Conservation (phyloP, 2,113 vertebrate genomes). For the Notechis scutatus region DNA sequence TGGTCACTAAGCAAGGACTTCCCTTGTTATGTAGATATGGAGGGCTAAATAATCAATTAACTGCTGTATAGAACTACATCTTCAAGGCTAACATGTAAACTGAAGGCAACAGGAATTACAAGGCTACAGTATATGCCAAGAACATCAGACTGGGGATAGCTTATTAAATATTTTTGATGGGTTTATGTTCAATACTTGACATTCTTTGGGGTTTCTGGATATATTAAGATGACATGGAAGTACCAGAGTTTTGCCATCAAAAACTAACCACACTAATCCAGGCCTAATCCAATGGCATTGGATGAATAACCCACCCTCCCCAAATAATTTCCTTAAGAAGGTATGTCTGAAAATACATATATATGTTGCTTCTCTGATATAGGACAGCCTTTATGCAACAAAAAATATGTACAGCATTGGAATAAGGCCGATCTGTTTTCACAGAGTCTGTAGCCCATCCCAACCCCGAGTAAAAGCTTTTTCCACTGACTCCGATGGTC, state of each 20-base stretch:
- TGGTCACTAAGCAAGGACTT: not conserved
- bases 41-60: not conserved
- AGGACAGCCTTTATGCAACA: constrained; percentile 7
- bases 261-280: not conserved
- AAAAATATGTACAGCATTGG: constrained; percentile 21
- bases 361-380: not conserved
- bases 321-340: not conserved
- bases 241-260: not conserved
- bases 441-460: constrained; percentile 11
- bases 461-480: constrained; percentile 15
- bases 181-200: not conserved
- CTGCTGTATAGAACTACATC: not conserved
- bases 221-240: not conserved
- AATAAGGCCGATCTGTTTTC: not conserved
- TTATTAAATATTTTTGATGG: not conserved
- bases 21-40: not conserved
- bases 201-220: not conserved
- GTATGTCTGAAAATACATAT: not conserved
- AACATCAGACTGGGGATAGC: not conserved
- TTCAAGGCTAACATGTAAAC: not conserved
- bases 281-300: not conserved
- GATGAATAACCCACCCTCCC: not conserved
- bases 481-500: not conserved
- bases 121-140: not conserved
- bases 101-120: not conserved